Conservation (phyloP, 2,888 invertebrate species). For the Omphaloscelis lunosa region DNA sequence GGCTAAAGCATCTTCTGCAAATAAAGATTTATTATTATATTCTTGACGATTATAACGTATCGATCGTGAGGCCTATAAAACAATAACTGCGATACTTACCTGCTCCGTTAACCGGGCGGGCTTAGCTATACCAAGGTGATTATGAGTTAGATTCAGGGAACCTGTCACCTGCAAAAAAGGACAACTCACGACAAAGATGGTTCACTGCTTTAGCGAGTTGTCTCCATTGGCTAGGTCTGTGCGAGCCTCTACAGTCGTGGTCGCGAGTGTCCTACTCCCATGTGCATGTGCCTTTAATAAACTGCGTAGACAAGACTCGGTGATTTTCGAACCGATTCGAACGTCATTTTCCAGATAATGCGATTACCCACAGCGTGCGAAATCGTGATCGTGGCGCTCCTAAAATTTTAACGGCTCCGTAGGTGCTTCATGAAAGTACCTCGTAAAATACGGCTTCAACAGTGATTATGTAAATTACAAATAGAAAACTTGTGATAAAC, state of each 20-base stretch:
- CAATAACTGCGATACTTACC: background rate
- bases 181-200: background rate
- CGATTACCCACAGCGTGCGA: slow-evolving; percentile 4
- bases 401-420: slow-evolving; percentile 4
- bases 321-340: slow-evolving; percentile 8
- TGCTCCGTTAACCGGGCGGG: background rate
- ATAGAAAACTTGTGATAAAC: background rate
- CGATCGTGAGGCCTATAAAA: background rate
- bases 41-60: background rate
- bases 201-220: background rate
- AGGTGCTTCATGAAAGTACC: slow-evolving; percentile 6
- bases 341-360: slow-evolving; percentile 13
- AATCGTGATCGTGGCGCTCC: slow-evolving; percentile 14
- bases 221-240: background rate
- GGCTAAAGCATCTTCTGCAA: background rate
- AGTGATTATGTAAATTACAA: background rate
- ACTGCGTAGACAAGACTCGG: background rate
- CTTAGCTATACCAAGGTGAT: background rate
- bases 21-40: no score
- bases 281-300: background rate
- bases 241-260: background rate
- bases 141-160: background rate
- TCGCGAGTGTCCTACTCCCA: background rate
- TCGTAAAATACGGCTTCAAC: slow-evolving; percentile 1
- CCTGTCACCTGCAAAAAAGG: background rate